These are phyloP conservation scores for Panzeria rudis DNA, from an alignment of 2,888 invertebrate species.

Conservation along the genomic window DNA sequence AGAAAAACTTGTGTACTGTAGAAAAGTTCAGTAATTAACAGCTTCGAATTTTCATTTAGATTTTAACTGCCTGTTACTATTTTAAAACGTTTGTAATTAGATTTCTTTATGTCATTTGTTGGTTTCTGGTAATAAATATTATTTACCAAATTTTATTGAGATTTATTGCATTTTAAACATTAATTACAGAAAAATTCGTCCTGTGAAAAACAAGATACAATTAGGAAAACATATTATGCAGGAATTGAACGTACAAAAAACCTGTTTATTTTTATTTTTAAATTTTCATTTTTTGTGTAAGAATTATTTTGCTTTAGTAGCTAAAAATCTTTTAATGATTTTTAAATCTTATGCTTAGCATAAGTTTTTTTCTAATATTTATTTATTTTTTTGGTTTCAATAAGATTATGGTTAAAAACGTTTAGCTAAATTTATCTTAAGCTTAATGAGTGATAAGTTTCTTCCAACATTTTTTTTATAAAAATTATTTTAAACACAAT, in stretches of 20 bases:
- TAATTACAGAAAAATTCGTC: slow-evolving; percentile 34
- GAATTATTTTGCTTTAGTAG: slow-evolving; percentile 5
- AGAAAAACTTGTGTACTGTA: not conserved
- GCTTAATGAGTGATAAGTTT: slow-evolving; percentile 21
- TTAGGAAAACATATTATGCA: not conserved
- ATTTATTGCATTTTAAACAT: slow-evolving; percentile 1
- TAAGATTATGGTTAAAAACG: slow-evolving; percentile 25
- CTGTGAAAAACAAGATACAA: not conserved
- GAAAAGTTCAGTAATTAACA: slow-evolving; percentile 9
- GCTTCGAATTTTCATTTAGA: not conserved
- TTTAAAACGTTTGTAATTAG: not conserved
- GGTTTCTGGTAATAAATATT: slow-evolving; percentile 20
- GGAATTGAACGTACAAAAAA: not conserved
- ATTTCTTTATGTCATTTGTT: not conserved
- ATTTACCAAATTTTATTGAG: not conserved
- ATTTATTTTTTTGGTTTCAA: slow-evolving; percentile 17
- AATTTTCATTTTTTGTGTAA: slow-evolving; percentile 4
- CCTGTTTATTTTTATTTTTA: not conserved
- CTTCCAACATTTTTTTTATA: not conserved
- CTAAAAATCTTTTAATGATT: not conserved
- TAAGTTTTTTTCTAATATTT: not conserved
- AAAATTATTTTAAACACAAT: slow-evolving; percentile 8
- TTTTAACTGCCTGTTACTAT: not conserved
- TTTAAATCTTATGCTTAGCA: slow-evolving; percentile 20
- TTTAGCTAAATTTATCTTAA: slow-evolving; percentile 47